phyloP scores from a whole-genome alignment of 1,140 invertebrate genomes.

The Triops longicaudatus region DNA sequence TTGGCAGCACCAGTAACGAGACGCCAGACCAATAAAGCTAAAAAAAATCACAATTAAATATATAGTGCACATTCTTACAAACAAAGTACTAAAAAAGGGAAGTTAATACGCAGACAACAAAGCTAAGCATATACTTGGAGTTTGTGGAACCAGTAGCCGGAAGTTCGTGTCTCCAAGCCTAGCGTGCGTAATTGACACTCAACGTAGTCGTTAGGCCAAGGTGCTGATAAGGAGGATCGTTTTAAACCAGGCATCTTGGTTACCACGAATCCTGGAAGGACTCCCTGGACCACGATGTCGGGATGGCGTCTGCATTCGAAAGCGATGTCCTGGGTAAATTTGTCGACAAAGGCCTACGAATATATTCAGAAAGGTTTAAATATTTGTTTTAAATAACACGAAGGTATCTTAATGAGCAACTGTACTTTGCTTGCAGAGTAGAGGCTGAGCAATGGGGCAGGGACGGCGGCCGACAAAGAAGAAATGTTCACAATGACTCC shows the following conservation, averaged over 20 bases:
- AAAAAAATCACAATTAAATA: too few relatives aligned
- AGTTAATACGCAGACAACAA: too few relatives aligned
- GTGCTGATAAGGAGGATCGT: conserved; percentile 64
- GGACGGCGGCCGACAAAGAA: conserved; percentile 68
- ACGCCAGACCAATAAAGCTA: conserved; percentile 24
- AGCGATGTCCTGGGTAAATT: conserved; percentile 70
- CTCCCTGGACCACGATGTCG: conserved; percentile 76
- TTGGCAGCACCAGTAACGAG: not conserved
- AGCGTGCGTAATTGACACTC: conserved; percentile 62
- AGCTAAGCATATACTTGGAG: conserved; percentile 29
- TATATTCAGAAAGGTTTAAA: conserved; percentile 4
- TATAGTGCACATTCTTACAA: too few relatives aligned
- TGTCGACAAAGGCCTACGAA: conserved; percentile 67
- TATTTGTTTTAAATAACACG: not conserved
- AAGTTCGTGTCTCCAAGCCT: conserved; percentile 61
- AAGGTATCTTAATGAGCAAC: too few relatives aligned
- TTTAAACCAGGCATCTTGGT: conserved; percentile 87
- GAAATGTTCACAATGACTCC: conserved; percentile 90
- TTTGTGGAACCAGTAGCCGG: conserved; percentile 52
- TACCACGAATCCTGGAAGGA: conserved; percentile 79
- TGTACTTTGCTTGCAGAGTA: conserved; percentile 81
- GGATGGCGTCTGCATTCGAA: conserved; percentile 61
- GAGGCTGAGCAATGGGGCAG: conserved; percentile 71
- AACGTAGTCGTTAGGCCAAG: conserved; percentile 67
- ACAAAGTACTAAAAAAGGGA: not conserved